Evolutionary conservation across 2,113 vertebrate species (phyloP).

Genomic region (Monopterus albus): DNA sequence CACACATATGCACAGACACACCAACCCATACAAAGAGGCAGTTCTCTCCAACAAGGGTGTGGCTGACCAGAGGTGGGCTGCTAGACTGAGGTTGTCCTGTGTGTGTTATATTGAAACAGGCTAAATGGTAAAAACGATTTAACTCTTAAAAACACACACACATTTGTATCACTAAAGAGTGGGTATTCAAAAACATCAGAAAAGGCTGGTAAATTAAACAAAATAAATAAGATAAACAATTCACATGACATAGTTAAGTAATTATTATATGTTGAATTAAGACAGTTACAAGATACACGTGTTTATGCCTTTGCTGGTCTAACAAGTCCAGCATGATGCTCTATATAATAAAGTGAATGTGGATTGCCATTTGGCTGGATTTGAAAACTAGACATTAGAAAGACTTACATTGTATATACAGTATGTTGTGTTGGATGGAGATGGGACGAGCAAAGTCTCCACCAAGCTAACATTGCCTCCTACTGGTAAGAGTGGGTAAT

Average conservation of each 20-base stretch:
- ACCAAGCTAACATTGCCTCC: conserved; percentile 13
- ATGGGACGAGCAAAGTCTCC: neutral
- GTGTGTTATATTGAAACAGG: neutral
- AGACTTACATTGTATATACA: neutral
- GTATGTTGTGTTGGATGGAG: neutral
- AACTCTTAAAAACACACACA: too few relatives aligned
- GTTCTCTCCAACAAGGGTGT: conserved; percentile 67
- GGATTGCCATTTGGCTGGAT: neutral
- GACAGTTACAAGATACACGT: too few relatives aligned
- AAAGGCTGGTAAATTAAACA: too few relatives aligned
- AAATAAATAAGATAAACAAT: too few relatives aligned
- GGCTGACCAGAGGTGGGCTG: conserved; percentile 59
- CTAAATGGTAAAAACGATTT: conserved; percentile 2
- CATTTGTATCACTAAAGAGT: neutral
- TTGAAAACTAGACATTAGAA: neutral
- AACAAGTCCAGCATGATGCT: neutral
- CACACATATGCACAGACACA: conserved; percentile 19
- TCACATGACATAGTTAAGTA: neutral
- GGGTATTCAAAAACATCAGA: too few relatives aligned
- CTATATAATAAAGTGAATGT: neutral
- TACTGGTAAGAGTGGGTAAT: conserved; percentile 43
- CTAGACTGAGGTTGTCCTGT: conserved; percentile 38
- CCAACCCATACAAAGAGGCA: conserved; percentile 66
- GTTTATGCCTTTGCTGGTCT: neutral
- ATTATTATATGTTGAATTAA: too few relatives aligned